Conservation (phyloP, 2,113 vertebrate genomes). For the Oncorhynchus keta region DNA sequence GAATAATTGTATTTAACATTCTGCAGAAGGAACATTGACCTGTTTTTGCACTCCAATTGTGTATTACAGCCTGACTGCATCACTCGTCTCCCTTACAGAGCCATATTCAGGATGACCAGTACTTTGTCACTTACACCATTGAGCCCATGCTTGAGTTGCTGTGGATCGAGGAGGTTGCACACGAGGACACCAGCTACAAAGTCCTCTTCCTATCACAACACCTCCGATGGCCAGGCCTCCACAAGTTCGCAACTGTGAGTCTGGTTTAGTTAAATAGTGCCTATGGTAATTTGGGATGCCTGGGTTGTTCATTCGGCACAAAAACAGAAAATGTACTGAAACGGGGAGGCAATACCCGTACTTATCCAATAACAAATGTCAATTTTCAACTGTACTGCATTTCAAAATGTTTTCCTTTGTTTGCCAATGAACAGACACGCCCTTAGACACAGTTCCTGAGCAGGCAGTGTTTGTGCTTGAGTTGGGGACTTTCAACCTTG, state of each 20-base stretch:
- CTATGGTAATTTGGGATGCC: no score
- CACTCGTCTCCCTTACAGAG: conserved; percentile 55
- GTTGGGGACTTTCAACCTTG: conserved; percentile 70
- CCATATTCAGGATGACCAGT: conserved; percentile 39
- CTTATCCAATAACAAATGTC: no score
- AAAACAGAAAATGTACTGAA: no score
- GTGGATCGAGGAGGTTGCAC: conserved; percentile 60
- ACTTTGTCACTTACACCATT: conserved; percentile 56
- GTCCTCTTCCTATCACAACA: conserved; percentile 66
- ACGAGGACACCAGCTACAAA: conserved; percentile 69
- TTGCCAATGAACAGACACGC: not conserved
- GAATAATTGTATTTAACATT: no score
- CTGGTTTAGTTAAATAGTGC: not conserved
- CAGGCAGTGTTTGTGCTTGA: conserved; percentile 62
- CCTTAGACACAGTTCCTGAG: conserved; percentile 58
- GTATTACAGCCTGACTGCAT: no score
- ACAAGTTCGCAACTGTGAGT: conserved; percentile 65
- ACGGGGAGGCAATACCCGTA: no score
- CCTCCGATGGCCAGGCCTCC: conserved; percentile 33
- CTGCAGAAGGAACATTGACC: no score
- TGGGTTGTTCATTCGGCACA: no score
- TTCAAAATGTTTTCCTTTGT: no score
- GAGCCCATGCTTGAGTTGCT: conserved; percentile 73
- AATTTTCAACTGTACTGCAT: no score
- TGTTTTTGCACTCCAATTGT: no score